Evolutionary conservation across 1,140 invertebrate genomes (phyloP), one percentile per base, ranked within the genome.

Genomic region (Ephestia elutella): DNA sequence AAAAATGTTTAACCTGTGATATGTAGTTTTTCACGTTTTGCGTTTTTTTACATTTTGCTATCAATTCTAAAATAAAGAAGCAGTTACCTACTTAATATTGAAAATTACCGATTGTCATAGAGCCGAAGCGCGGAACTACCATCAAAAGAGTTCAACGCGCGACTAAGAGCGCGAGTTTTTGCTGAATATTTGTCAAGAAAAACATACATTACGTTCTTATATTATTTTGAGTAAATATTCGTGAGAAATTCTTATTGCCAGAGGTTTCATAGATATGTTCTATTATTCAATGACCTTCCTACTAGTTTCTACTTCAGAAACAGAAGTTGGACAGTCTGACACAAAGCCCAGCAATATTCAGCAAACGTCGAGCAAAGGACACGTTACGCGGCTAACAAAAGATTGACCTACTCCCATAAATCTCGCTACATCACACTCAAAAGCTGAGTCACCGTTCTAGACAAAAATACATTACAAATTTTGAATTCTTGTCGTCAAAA

Each of bases 101-200:
- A 8, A 7, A n/a, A 32, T 32, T 8, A 32, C 30, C 30, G 30
- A 10, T 9, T 10, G 30, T 32, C 8, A 9, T 11, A 11, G 11
- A 8, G 30, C 30, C 7, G 30, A n/a, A n/a, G n/a, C 7, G 21
- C 30, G 30, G 5, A 44, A 13, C 38, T 35, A 44, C 38, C 13
- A n/a, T n/a, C n/a, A 58, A 53, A 65, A 75, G 66, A 71, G 68
- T 75, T 75, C 68, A 73, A 73, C 70, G 73, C 59, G 73, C 73
- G 70, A 32, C 25, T n/a, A n/a, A 35, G 55, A 61, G 60, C 49
- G 56, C 32, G 15, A n/a, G 38, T 44, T 44, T 15, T 44, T 44
- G 38, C 38, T 44, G 7, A 15, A n/a, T 0, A 44, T 44, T 44
- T 15, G 38, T 15, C n/a, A 44, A 17, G 15, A n/a, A 3, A 44